A percentile compares a stretch with the other conserved stretches of the same genome.
These are phyloP conservation scores for Tachina lurida DNA, from an alignment of 2,888 invertebrate genomes.

Conservation along the genomic window DNA sequence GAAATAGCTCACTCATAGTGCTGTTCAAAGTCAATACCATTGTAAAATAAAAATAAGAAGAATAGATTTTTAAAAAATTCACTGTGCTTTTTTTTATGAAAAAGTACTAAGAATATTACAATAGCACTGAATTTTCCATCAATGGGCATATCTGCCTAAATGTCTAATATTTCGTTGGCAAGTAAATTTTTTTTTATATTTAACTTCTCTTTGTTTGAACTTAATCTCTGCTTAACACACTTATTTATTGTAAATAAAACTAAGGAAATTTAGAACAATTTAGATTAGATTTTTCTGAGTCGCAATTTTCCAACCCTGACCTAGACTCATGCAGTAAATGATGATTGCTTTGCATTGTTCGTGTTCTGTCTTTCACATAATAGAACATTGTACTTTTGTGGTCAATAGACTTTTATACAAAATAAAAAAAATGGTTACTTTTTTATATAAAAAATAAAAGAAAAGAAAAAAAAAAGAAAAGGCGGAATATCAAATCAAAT, in stretches of 20 bases:
- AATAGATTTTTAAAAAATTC: too few relatives aligned
- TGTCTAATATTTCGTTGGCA: background rate
- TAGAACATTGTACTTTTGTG: constrained; percentile 69
- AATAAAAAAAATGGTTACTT: constrained; percentile 23
- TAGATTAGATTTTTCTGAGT: background rate
- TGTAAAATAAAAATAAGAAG: too few relatives aligned
- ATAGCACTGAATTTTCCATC: background rate
- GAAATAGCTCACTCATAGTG: too few relatives aligned
- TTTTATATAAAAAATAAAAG: constrained; percentile 14
- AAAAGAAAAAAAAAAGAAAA: constrained; percentile 16
- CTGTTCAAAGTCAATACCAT: too few relatives aligned
- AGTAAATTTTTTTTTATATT: background rate
- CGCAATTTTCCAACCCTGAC: constrained; percentile 28
- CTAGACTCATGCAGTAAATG: background rate
- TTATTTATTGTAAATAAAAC: background rate
- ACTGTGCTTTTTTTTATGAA: too few relatives aligned
- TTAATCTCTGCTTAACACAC: background rate
- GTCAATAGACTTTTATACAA: constrained; percentile 56
- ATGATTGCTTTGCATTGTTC: constrained; percentile 10
- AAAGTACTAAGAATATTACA: too few relatives aligned
- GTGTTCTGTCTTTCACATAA: constrained; percentile 46
- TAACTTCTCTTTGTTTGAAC: background rate
- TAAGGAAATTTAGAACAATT: background rate
- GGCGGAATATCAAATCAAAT: background rate
- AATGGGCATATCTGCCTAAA: background rate